Evolutionary conservation across 2,888 invertebrate genomes (phyloP).

Genomic region (Aphidius colemani): DNA sequence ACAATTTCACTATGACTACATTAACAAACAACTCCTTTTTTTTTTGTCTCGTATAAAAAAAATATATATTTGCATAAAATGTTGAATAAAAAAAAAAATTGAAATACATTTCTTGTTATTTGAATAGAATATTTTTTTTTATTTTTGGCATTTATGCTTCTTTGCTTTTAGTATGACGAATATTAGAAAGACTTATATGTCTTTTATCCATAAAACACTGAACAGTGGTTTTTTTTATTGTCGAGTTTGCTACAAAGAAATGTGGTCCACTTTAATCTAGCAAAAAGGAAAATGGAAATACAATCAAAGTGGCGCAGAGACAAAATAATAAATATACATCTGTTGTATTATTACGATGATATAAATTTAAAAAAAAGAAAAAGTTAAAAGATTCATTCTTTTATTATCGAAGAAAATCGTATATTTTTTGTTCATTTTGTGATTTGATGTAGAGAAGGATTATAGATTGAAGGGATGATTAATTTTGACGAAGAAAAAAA

Average conservation of each 20-base stretch:
- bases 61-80: no score
- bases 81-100: no score
- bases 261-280: slow-evolving; percentile 16
- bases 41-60: neutral
- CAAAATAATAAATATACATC: neutral
- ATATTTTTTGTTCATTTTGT: slow-evolving; percentile 7
- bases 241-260: slow-evolving; percentile 5
- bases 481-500: slow-evolving; percentile 2
- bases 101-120: no score
- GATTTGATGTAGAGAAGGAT: slow-evolving; percentile 17
- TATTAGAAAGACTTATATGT: neutral
- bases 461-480: slow-evolving; percentile 26
- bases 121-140: no score
- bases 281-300: slow-evolving; percentile 6
- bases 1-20: no score
- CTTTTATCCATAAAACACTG: slow-evolving; percentile 13
- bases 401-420: neutral
- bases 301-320: neutral
- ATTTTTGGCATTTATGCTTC: no score
- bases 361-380: neutral
- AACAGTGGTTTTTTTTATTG: slow-evolving; percentile 9
- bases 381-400: neutral
- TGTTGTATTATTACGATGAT: neutral
- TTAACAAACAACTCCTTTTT: neutral
- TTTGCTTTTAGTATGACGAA: neutral